Evolutionary conservation across 2,797 vertebrate species (phyloP), one percentile per base, ranked within the genome.

Genomic region (Halcyon badia): DNA sequence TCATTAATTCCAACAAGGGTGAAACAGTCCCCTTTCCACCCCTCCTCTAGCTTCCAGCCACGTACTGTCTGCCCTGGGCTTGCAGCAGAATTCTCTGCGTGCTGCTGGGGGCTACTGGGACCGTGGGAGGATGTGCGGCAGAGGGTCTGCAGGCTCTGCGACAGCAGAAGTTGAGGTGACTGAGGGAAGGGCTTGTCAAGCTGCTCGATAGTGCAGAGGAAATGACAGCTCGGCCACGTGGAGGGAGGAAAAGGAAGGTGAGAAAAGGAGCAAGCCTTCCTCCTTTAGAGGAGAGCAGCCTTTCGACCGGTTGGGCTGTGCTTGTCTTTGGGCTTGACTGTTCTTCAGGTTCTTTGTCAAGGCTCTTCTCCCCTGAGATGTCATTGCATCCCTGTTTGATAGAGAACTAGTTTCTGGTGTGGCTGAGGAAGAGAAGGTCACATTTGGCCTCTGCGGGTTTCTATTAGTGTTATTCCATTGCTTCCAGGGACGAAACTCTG

Each of bases 121-220:
- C 28, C 52, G 24, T 0, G 0, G 13, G 14, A 68, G 62, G 5
- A 16, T 0, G 0, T 39, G 31, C 41, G 75, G 62, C 54, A 37
- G 61, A 57, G 54, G 4, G 2, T 68, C 56, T 89, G 31, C 57
- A 35, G 33, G 3, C 33, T 57, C 24, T 19, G 2, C 57, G 11
- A 14, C 19, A 30, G 65, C 20, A 35, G 44, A 33, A 76, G 28
- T 87, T 60, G 11, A 13, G 52, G 49, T 72, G 66, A n/a, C 21
- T 65, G 31, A 7, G 54, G 49, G 33, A 68, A 41, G 25, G 28
- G 39, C 35, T 81, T 75, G 39, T 58, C 33, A 35, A 77, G 10
- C 14, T 5, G 46, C 26, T 69, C 31, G 21, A 9, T 25, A 39
- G 9, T n/a, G 41, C 30, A 37, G 37, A 28, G 35, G 31, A 60